Conservation (phyloP, 1,140 invertebrate genomes). For the Solenopsis invicta region DNA sequence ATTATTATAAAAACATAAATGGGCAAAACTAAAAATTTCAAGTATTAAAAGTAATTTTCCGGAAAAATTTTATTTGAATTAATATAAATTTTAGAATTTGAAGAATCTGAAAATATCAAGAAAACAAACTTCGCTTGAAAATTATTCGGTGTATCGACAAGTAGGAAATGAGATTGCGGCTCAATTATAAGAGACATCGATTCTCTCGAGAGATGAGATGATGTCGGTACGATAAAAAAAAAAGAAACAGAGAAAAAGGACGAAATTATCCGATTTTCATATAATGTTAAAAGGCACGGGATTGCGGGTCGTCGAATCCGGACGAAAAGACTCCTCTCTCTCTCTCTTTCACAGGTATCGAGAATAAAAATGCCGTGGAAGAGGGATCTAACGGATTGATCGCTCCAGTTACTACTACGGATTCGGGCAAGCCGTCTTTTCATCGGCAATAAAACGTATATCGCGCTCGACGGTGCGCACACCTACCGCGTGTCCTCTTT, state of each 20-base stretch:
- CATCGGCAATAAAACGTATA: slow-evolving; percentile 66
- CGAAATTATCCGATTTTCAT: slow-evolving; percentile 47
- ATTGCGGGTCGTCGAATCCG: slow-evolving; percentile 1
- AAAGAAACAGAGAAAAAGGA: background rate
- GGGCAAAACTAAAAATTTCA: background rate
- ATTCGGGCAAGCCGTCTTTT: slow-evolving; percentile 58
- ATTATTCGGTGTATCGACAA: slow-evolving; percentile 27
- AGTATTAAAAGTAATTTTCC: background rate
- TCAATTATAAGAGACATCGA: slow-evolving; percentile 2
- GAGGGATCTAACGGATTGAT: slow-evolving; percentile 65
- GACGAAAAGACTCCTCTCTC: slow-evolving; percentile 35
- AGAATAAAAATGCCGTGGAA: slow-evolving; percentile 54
- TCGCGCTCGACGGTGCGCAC: slow-evolving; percentile 30
- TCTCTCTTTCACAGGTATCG: no score
- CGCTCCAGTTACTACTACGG: slow-evolving; percentile 53
- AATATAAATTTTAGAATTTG: background rate
- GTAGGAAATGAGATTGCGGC: slow-evolving; percentile 10
- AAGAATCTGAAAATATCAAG: background rate
- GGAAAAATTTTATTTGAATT: background rate
- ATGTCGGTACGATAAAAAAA: background rate
- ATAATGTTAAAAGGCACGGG: slow-evolving; percentile 33
- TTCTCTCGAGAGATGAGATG: background rate
- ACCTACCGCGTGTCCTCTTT: slow-evolving; percentile 41
- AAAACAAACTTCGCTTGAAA: background rate
- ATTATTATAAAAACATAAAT: background rate